phyloP scores from a whole-genome alignment of 2,888 invertebrate genomes.

The Hipparchia semele region DNA sequence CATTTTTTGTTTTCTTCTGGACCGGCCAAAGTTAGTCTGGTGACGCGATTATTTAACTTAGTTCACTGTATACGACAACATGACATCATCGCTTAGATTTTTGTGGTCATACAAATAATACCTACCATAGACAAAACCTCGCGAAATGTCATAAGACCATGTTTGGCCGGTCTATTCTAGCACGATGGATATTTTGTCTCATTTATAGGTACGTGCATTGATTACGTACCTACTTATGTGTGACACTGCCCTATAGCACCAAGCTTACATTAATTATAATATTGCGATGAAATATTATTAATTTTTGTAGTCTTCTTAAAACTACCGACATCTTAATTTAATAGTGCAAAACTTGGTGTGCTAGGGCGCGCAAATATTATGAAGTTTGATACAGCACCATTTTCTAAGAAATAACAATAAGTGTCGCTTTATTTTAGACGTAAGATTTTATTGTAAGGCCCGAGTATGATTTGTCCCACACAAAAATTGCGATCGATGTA shows the following conservation, averaged over 20 bases:
- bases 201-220: too few relatives aligned
- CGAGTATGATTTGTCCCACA: neutral
- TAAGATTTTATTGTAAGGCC: slow-evolving; percentile 35
- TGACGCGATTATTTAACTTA: too few relatives aligned
- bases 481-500: neutral
- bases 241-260: neutral
- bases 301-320: neutral
- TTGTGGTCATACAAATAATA: too few relatives aligned
- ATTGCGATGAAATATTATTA: neutral
- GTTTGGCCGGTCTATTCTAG: too few relatives aligned
- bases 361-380: neutral
- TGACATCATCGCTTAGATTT: too few relatives aligned
- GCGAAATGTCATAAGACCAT: too few relatives aligned
- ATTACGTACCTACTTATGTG: too few relatives aligned
- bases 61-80: too few relatives aligned
- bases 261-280: neutral
- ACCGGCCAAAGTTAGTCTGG: too few relatives aligned
- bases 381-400: slow-evolving; percentile 19
- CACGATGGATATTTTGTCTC: too few relatives aligned
- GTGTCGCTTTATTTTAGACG: slow-evolving; percentile 41
- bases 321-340: neutral
- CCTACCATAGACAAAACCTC: too few relatives aligned
- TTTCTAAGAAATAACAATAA: slow-evolving; percentile 33
- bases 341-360: neutral
- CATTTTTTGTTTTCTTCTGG: too few relatives aligned